A percentile compares a stretch with the other conserved stretches of the same genome.
Evolutionary conservation across 2,113 vertebrate genomes (phyloP).

Genomic region (Amphiprion percula): DNA sequence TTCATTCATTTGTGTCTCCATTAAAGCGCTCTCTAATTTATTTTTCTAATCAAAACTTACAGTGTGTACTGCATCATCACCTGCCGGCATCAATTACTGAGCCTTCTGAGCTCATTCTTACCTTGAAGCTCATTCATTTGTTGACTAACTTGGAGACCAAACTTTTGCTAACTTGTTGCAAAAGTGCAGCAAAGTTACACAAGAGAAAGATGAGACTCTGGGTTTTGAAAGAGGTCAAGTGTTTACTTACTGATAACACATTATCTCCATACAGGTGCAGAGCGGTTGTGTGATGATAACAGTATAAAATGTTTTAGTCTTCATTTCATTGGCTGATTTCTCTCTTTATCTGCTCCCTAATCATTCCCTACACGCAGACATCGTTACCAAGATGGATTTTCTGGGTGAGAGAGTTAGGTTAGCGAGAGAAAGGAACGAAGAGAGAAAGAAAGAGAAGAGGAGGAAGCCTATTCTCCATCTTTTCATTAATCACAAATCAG

Average conservation of each 20-base stretch:
- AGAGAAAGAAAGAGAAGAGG: constrained; percentile 1
- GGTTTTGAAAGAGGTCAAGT: constrained; percentile 26
- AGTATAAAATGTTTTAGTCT: constrained; percentile 47
- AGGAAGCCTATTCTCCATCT: constrained; percentile 66
- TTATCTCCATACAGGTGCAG: constrained; percentile 41
- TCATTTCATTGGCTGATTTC: constrained; percentile 59
- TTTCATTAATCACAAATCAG: constrained; percentile 83
- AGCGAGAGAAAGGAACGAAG: constrained; percentile 4
- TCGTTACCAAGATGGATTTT: constrained; percentile 72
- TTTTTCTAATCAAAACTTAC: neutral
- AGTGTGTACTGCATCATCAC: constrained; percentile 11
- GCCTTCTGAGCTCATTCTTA: too few relatives aligned
- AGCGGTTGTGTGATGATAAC: constrained; percentile 50
- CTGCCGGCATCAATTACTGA: neutral
- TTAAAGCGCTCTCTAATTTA: constrained; percentile 3
- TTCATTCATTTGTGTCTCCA: constrained; percentile 2
- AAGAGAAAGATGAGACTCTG: constrained; percentile 36
- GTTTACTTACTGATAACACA: constrained; percentile 55
- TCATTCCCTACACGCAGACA: constrained; percentile 56
- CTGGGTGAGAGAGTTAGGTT: constrained; percentile 38
- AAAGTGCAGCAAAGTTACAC: constrained; percentile 16
- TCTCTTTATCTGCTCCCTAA: constrained; percentile 62
- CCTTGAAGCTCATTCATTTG: neutral
- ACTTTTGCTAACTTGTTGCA: neutral
- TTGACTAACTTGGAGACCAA: neutral